Base-by-base conservation (phyloP, 2,113 vertebrate species). In the Nerophis ophidion region DNA sequence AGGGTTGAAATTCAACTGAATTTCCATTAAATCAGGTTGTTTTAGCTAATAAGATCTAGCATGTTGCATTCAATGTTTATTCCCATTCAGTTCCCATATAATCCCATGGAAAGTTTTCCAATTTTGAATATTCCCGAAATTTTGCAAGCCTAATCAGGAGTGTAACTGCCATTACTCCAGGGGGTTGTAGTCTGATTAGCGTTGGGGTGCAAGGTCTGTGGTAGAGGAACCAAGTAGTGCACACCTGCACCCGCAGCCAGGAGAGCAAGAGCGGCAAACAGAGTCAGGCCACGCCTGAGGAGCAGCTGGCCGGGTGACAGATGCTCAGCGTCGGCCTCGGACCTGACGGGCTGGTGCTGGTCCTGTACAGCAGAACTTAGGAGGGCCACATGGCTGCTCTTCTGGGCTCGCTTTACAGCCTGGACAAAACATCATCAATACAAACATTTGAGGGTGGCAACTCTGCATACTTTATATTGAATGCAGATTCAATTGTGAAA, bases 231-330 rank as follows among this genome's bases (percentile, higher is more conserved):
- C 3, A 76, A 72, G 26, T 83, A 71, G 66, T 82, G 81, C 57
- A 86, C 61, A 5, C 40, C 46, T 0, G 65, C 48, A 40, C 89
- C 89, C 9, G 66, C 68, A 33, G 57, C 74, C 8, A 91, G 81
- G 7, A 88, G 60, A 19, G 63, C 45, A 35, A 86, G 44, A 5
- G 80, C 79, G 7, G 63, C 80, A 13, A 87, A 66, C 34, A 74
- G 7, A 17, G 70, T 64, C 54, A 89, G 67, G 34, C 89, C 87
- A 69, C 89, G 79, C 14, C 86, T 75, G 68, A 91, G 13, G 35
- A 91, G 12, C 71, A 91, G 83, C 81, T 90, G 88, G 15, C 65
- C 46, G 9, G 66, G 61, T 15, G 89, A 82, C 19, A 89, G 85
- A 38, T 1, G 62, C 5, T 34, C 42, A 11, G 7, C 57, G 19